phyloP scores from a whole-genome alignment of 2,888 invertebrate genomes.

The Parnassius mnemosyne region DNA sequence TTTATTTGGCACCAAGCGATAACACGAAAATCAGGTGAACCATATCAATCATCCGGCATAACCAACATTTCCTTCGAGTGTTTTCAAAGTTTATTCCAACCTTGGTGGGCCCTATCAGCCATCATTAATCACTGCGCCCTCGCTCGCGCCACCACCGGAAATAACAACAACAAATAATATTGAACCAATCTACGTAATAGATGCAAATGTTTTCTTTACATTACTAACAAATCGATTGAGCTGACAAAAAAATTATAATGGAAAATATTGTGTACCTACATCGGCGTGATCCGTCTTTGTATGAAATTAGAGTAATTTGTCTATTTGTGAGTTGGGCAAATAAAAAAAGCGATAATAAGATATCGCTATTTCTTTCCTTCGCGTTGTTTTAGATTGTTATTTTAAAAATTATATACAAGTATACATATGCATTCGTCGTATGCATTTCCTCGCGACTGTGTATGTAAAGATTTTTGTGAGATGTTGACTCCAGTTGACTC shows the following conservation, averaged over 20 bases:
- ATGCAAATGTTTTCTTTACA: constrained; percentile 1
- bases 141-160: neutral
- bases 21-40: constrained; percentile 8
- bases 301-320: too few species aligned
- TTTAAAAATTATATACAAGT: too few species aligned
- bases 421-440: too few species aligned
- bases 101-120: constrained; percentile 3
- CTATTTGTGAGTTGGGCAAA: too few species aligned
- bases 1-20: neutral
- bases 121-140: neutral
- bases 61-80: constrained; percentile 12
- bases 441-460: too few species aligned
- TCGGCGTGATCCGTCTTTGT: too few species aligned
- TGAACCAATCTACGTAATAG: constrained; percentile 9
- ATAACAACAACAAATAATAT: constrained; percentile 16
- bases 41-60: constrained; percentile 14
- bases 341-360: too few species aligned
- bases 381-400: too few species aligned
- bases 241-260: neutral
- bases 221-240: constrained; percentile 3
- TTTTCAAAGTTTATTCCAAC: constrained; percentile 11
- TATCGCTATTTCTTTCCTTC: too few species aligned
- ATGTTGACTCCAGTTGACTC: too few species aligned
- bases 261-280: too few species aligned
- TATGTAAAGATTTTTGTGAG: too few species aligned